phyloP scores from a whole-genome alignment of 2,888 invertebrate genomes.

The Noctuana brunneofusca region DNA sequence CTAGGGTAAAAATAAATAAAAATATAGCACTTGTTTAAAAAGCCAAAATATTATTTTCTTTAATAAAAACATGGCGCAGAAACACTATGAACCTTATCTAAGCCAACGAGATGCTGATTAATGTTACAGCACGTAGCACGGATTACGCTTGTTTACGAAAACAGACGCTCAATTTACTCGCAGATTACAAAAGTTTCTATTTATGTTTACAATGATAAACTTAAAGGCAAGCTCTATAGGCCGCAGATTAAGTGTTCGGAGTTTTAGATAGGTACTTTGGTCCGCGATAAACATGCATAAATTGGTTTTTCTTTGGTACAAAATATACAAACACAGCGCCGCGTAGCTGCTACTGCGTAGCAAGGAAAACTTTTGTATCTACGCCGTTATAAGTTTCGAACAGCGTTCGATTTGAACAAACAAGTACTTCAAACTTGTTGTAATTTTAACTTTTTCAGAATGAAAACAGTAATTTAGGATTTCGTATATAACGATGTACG shows the following conservation, averaged over 20 bases:
- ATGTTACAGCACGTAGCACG: constrained; percentile 32
- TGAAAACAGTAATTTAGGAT: background rate
- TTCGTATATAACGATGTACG: background rate
- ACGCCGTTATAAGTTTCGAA: constrained; percentile 8
- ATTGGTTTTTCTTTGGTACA: constrained; percentile 1
- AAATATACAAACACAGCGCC: background rate
- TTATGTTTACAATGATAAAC: constrained; percentile 31
- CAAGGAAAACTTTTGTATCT: constrained; percentile 13
- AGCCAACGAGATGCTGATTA: constrained; percentile 34
- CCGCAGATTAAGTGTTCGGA: background rate
- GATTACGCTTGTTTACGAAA: constrained; percentile 34
- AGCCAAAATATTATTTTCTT: background rate
- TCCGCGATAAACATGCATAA: constrained; percentile 15
- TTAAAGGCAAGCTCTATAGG: constrained; percentile 15
- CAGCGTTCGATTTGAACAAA: constrained; percentile 4
- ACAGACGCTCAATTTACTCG: constrained; percentile 30
- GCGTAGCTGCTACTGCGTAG: constrained; percentile 9
- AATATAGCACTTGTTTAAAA: too few relatives aligned
- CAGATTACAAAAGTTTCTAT: constrained; percentile 32
- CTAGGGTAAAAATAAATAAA: too few relatives aligned
- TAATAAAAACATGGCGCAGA: background rate
- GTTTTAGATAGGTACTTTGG: background rate
- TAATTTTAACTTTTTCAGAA: background rate
- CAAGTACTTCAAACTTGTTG: background rate
- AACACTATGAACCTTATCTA: constrained; percentile 20